These are phyloP conservation scores for Ptilorrhoa leucosticta DNA, from an alignment of 2,113 vertebrate genomes.

Conservation along the genomic window DNA sequence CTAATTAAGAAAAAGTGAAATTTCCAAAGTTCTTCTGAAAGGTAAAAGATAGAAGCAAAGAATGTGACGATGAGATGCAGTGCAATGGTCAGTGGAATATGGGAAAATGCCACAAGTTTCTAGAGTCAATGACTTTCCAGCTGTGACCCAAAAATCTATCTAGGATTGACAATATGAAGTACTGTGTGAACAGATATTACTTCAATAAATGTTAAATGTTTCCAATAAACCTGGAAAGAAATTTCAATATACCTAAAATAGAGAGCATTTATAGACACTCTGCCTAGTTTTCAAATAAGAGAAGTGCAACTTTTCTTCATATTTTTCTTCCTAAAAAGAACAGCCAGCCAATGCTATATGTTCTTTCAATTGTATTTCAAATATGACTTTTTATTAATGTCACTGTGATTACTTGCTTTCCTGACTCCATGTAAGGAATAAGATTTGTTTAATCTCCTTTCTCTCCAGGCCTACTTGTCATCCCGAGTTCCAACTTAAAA, in stretches of 20 bases:
- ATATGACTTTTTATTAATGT: background rate
- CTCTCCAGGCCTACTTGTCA: slow-evolving; percentile 48
- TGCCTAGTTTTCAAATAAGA: background rate
- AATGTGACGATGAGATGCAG: background rate
- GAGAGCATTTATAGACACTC: background rate
- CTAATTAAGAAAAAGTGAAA: background rate
- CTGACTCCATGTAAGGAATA: slow-evolving; percentile 39
- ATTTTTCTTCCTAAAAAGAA: background rate
- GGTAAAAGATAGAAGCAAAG: background rate
- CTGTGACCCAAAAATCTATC: background rate
- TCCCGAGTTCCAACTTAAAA: slow-evolving; percentile 5
- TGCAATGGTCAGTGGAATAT: background rate
- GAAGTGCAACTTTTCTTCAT: background rate
- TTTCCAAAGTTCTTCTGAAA: background rate
- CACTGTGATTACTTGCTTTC: background rate
- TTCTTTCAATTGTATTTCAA: background rate
- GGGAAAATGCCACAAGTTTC: background rate
- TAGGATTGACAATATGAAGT: background rate
- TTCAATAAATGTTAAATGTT: background rate
- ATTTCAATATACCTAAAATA: background rate
- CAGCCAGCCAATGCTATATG: background rate
- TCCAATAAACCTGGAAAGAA: background rate
- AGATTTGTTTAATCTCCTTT: slow-evolving; percentile 68
- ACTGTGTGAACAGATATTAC: background rate
- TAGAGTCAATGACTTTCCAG: background rate